Base-by-base conservation (phyloP, 2,797 vertebrate genomes). In the Alfaro cultratus region DNA sequence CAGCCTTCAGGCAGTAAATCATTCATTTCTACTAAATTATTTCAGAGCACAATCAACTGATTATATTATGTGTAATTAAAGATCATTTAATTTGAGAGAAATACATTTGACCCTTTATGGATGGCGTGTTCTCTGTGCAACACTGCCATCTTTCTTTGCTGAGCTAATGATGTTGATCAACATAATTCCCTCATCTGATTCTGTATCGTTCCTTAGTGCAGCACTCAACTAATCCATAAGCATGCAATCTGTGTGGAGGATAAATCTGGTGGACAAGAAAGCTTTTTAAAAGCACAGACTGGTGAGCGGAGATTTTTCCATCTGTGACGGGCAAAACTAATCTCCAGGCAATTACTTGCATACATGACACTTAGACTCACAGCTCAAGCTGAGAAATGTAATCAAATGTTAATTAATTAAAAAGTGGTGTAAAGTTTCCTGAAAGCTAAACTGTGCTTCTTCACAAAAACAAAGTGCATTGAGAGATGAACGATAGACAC, bases 331-430 rank as follows among this genome's bases (percentile, higher is more conserved):
- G 75, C 85, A 89, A 90, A 90, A 85, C 80, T 86, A 87, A 92
- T 94, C 88, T 88, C 43, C 1, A 73, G 73, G 84, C 83, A 94
- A 94, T 93, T 93, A 91, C 84, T 85, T 77, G 76, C 87, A 74
- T 53, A 88, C 80, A 78, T 85, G 89, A 89, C 86, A 83, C 84
- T 86, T 85, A 73, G 73, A 55, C 79, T 81, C 78, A 81, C 68
- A 31, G 74, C 84, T 89, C 83, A 9, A 74, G 78, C 68, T 43
- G 83, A 84, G 74, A 77, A 90, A 88, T 80, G 36, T 77, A 80
- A 73, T 76, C 18, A 64, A 77, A 75, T 79, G 78, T 76, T 51
- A 88, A 88, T 90, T 83, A 83, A 93, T 85, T 85, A 74, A 84
- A 86, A 90, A 81, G 51, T 47, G 39, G 39, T 51, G 45, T 62